Evolutionary conservation across 2,113 vertebrate genomes (phyloP).

Genomic region (Nematolebias whitei): DNA sequence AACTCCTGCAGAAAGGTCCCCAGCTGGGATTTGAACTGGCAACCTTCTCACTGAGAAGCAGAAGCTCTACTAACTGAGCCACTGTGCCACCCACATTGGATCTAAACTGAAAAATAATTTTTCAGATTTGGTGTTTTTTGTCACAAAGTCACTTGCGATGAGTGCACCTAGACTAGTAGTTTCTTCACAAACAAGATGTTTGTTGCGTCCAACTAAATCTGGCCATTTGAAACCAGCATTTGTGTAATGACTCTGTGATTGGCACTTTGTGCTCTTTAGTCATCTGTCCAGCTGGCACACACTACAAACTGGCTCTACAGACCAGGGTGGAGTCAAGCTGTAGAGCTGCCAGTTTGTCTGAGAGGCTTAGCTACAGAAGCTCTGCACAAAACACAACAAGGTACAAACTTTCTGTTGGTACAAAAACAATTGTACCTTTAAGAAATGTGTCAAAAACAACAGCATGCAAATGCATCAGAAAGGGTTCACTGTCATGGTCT

Average conservation of each 20-base stretch:
- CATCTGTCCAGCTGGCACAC: slow-evolving; percentile 5
- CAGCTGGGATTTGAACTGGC: too few relatives aligned
- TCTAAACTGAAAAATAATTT: slow-evolving; percentile 32
- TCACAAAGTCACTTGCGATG: too few relatives aligned
- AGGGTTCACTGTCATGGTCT: neutral
- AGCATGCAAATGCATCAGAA: neutral
- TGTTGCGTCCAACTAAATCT: too few relatives aligned
- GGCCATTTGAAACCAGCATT: neutral
- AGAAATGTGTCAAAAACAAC: neutral
- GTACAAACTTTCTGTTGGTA: neutral
- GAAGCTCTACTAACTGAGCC: too few relatives aligned
- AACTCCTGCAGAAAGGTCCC: too few relatives aligned
- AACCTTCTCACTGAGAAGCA: too few relatives aligned
- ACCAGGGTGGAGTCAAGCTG: slow-evolving; percentile 25
- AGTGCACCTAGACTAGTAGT: too few relatives aligned
- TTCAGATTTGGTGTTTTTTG: neutral
- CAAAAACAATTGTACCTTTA: too few relatives aligned
- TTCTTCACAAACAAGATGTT: too few relatives aligned
- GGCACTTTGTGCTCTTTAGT: neutral
- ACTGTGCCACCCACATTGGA: neutral
- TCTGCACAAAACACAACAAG: neutral
- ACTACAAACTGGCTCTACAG: neutral
- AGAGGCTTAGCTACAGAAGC: neutral
- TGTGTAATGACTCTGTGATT: neutral
- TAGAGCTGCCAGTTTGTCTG: neutral